Percentiles rank a stretch among this genome's conserved stretches.
These are phyloP conservation scores for Drosophila neutralis DNA, from an alignment of 2,888 invertebrate species.

Conservation along the genomic window DNA sequence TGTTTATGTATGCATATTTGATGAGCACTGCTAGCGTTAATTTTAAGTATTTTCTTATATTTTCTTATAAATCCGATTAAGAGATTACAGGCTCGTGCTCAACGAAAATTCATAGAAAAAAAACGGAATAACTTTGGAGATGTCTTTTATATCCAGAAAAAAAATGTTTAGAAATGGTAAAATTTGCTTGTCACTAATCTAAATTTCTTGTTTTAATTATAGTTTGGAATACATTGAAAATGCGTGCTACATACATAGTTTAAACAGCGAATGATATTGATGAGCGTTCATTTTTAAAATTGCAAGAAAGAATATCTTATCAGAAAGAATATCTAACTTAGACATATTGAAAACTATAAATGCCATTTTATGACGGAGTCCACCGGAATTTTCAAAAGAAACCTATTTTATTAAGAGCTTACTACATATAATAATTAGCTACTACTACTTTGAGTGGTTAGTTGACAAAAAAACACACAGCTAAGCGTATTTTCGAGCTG, in stretches of 20 bases:
- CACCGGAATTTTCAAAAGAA: background rate
- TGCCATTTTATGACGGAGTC: too few relatives aligned
- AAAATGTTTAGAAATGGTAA: background rate
- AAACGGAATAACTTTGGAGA: background rate
- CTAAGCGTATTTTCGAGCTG: background rate
- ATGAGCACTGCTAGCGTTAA: conserved; percentile 14
- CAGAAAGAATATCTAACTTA: background rate
- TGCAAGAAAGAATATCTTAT: too few relatives aligned
- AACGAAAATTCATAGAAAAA: background rate
- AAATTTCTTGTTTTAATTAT: background rate
- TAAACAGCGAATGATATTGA: background rate
- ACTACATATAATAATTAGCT: background rate
- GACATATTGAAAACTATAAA: background rate
- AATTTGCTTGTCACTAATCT: background rate
- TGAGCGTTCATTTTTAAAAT: background rate
- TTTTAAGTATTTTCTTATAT: conserved; percentile 3
- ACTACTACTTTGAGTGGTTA: background rate
- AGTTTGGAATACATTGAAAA: background rate
- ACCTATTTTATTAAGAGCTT: background rate
- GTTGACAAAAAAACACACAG: background rate
- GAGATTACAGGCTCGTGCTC: conserved; percentile 1
- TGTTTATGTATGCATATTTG: conserved; percentile 12
- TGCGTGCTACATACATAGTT: background rate
- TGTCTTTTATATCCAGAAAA: background rate
- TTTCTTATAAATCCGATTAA: conserved; percentile 21